Conservation (phyloP, 2,113 vertebrate species). For the Naja naja region DNA sequence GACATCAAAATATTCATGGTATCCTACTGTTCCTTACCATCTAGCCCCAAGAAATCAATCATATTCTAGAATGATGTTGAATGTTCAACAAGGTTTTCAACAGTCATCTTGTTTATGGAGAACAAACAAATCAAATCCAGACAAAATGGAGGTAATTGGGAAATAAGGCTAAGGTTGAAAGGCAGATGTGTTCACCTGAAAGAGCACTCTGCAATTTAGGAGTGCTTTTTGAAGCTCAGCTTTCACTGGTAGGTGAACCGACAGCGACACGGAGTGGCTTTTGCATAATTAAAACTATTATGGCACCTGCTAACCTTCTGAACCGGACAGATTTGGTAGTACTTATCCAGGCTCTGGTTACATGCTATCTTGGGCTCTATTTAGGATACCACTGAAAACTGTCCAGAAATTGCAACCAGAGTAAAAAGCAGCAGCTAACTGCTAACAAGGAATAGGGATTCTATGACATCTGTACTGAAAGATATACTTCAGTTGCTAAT, state of each 20-base stretch:
- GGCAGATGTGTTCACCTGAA: neutral
- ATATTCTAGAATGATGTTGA: neutral
- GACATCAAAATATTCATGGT: neutral
- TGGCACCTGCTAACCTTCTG: neutral
- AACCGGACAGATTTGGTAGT: neutral
- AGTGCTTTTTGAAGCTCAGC: neutral
- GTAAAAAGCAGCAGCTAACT: neutral
- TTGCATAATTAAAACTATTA: neutral
- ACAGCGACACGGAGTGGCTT: neutral
- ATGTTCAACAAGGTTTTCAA: neutral
- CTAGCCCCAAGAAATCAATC: neutral
- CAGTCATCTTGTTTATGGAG: neutral
- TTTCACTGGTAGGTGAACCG: neutral
- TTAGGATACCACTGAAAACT: neutral
- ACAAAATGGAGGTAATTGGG: neutral
- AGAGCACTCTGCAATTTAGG: neutral
- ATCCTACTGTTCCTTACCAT: neutral
- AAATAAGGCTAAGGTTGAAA: neutral
- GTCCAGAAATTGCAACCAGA: neutral
- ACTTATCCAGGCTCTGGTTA: neutral
- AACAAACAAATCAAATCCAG: neutral
- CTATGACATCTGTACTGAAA: neutral
- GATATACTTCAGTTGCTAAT: neutral
- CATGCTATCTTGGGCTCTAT: neutral
- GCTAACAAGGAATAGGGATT: neutral